Evolutionary conservation across 2,888 invertebrate species (phyloP).

Genomic region (Lampropteryx suffumata): DNA sequence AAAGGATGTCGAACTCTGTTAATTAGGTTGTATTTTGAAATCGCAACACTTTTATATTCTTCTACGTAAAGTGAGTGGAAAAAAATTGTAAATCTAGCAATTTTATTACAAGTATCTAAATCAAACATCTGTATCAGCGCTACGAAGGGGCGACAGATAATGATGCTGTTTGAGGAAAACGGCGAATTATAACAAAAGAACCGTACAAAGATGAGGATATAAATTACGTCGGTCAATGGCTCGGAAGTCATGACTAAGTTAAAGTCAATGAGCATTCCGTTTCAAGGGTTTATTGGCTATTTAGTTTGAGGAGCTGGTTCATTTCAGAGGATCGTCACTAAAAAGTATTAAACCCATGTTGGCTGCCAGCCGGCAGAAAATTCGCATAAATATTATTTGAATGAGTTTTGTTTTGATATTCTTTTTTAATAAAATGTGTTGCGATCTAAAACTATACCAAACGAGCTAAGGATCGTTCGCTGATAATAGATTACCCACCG

Average conservation of each 20-base stretch:
- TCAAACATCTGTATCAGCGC: constrained; percentile 23
- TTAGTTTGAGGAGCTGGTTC: background rate
- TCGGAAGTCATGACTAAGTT: constrained; percentile 31
- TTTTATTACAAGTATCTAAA: constrained; percentile 3
- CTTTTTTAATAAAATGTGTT: background rate
- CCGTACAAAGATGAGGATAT: constrained; percentile 29
- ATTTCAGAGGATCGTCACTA: background rate
- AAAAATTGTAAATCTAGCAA: too few species aligned
- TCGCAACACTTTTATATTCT: too few species aligned
- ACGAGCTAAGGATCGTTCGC: background rate
- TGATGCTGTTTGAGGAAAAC: constrained; percentile 28
- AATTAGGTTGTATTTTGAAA: too few species aligned
- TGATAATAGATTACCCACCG: constrained; percentile 20
- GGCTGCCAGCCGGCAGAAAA: too few species aligned
- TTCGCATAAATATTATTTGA: too few species aligned
- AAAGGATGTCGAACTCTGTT: too few species aligned
- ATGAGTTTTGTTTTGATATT: too few species aligned
- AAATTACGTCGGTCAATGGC: constrained; percentile 30
- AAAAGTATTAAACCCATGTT: background rate
- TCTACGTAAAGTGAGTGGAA: too few species aligned
- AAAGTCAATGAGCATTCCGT: constrained; percentile 25
- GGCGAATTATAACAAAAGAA: constrained; percentile 28
- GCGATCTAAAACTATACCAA: constrained; percentile 1
- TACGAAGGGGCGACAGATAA: constrained; percentile 22
- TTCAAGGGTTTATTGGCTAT: constrained; percentile 21